A percentile compares a stretch with the other conserved stretches of the same genome.
Conservation (phyloP, 2,113 vertebrate genomes). For the Sterna hirundo region DNA sequence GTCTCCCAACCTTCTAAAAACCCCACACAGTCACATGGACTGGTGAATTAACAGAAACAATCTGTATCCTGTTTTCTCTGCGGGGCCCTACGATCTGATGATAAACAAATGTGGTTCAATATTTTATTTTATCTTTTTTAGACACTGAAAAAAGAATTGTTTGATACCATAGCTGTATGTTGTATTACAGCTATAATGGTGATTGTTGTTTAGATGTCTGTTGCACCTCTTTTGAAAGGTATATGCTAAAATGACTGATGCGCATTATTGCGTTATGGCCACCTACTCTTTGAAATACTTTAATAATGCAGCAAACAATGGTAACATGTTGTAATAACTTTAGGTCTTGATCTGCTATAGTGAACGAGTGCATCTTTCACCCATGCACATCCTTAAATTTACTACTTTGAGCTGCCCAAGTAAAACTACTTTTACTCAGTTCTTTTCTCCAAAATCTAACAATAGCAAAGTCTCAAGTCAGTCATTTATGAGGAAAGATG, state of each 20-base stretch:
- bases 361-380: not conserved
- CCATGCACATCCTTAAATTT: not conserved
- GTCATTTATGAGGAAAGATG: not conserved
- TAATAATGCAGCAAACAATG: not conserved
- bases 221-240: not conserved
- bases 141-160: not conserved
- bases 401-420: not conserved
- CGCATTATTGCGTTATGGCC: not conserved
- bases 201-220: not conserved
- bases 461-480: not conserved
- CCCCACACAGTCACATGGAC: not conserved
- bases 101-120: not conserved
- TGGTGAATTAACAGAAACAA: not conserved
- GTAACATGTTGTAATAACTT: not conserved
- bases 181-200: not conserved
- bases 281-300: conserved; percentile 9
- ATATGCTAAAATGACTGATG: not conserved
- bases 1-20: not conserved
- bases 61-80: not conserved
- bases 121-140: not conserved
- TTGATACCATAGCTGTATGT: not conserved
- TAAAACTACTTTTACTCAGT: not conserved
- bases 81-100: rapidly evolving
- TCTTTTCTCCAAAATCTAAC: not conserved
- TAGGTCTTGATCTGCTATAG: not conserved